Evolutionary conservation across 35 echinoderm and acorn worm genomes (phyloP).

Genomic region (Ophiothrix spiculata): DNA sequence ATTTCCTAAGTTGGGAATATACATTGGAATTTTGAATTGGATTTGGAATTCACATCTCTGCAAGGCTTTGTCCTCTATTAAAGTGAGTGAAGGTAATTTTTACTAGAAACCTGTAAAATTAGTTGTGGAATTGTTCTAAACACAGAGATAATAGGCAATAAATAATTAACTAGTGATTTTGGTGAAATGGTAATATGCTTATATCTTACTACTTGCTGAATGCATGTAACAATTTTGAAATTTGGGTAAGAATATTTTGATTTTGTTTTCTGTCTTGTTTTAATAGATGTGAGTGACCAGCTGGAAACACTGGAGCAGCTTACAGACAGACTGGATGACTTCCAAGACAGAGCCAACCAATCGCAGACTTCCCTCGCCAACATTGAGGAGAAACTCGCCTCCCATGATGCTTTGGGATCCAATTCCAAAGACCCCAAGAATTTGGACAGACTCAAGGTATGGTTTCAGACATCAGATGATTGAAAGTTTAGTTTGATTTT

Average conservation of each 20-base stretch:
- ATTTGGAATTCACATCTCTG: not conserved
- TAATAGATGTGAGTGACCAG: constrained; percentile 54
- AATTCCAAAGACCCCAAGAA: constrained; percentile 65
- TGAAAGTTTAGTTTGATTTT: not conserved
- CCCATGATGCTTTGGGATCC: constrained; percentile 61
- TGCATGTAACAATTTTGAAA: too few relatives aligned
- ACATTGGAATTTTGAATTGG: not conserved
- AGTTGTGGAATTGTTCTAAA: not conserved
- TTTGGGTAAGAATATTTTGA: too few relatives aligned
- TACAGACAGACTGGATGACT: constrained; percentile 51
- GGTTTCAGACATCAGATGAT: not conserved
- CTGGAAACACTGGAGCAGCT: constrained; percentile 53
- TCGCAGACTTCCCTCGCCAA: constrained; percentile 67
- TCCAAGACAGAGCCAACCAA: constrained; percentile 81
- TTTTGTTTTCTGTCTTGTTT: not conserved
- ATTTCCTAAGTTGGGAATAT: not conserved
- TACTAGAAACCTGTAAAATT: too few relatives aligned
- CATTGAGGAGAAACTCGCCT: constrained; percentile 80
- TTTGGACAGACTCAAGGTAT: constrained; percentile 90
- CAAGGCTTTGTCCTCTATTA: too few relatives aligned
- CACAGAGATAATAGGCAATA: too few relatives aligned
- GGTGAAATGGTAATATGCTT: too few relatives aligned
- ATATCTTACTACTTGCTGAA: too few relatives aligned
- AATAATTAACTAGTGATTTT: too few relatives aligned
- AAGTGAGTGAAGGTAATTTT: too few relatives aligned